These are phyloP conservation scores for Ciconia boyciana DNA, from an alignment of 2,113 vertebrate genomes.

Conservation along the genomic window DNA sequence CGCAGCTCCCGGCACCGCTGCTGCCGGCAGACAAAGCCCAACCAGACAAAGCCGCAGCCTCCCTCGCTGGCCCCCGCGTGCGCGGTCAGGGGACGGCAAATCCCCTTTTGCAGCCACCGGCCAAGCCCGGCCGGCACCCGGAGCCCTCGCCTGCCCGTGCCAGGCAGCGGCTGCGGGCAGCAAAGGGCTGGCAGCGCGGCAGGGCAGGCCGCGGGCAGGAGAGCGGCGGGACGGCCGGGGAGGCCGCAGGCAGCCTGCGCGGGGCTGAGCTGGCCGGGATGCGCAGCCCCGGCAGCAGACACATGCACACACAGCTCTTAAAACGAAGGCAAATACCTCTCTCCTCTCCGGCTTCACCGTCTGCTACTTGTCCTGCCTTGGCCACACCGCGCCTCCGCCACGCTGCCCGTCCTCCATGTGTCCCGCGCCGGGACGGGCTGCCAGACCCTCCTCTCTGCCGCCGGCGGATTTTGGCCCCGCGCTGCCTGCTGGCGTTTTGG, in stretches of 20 bases:
- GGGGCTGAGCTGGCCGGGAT: not conserved
- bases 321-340: conserved; percentile 26
- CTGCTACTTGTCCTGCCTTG: not conserved
- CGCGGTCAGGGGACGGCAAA: not conserved
- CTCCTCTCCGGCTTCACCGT: not conserved
- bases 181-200: fast-evolving
- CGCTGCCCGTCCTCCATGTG: conserved; percentile 42
- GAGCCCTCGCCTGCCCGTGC: not conserved
- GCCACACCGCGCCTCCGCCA: not conserved
- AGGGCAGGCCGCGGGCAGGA: not conserved
- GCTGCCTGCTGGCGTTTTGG: conserved; percentile 65
- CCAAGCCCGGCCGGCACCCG: fast-evolving
- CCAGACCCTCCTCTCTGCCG: conserved; percentile 42
- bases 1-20: not conserved
- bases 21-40: conserved; percentile 25
- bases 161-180: not conserved
- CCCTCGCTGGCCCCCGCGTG: not conserved
- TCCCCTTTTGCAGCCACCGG: not conserved
- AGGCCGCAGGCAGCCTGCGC: not conserved
- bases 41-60: conserved; percentile 8
- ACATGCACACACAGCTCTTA: not conserved
- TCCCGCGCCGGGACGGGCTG: not conserved
- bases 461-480: conserved; percentile 48
- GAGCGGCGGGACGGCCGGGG: not conserved
- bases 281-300: not conserved